Evolutionary conservation across 2,113 vertebrate genomes (phyloP), one percentile per base, ranked within the genome.

Genomic region (Lepus americanus): DNA sequence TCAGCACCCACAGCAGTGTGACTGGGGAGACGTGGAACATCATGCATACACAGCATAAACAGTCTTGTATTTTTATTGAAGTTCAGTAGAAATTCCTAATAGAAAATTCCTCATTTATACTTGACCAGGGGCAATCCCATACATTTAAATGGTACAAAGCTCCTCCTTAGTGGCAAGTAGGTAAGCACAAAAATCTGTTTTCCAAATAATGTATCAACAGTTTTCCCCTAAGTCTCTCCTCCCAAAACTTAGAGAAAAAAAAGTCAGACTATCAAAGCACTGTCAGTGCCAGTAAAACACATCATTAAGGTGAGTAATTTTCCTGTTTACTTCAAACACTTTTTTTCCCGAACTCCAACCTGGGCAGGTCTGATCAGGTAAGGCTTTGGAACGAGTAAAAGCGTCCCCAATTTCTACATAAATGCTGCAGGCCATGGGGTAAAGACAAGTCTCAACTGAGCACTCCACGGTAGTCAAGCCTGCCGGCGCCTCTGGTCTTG

Each of bases 401-500:
- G 98, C 98, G 96, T 99, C 99, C 99, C 97, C 98, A 98, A 96
- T 99, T 98, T 99, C 98, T 98, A 99, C 99, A 99, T 98, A 98
- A 98, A 98, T 94, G 99, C 99, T 99, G 99, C 99, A 98, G 99
- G 99, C 98, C 99, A 98, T 98, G 98, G 98, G 98, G 99, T 98
- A 97, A 97, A 99, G 98, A 98, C 99, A 99, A 99, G 99, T 99
- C 99, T 98, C 98, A 99, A 99, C 99, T 98, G 98, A 98, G 98
- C 98, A 97, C 98, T 97, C 96, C 98, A 98, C 99, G 98, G 99
- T 99, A 99, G 98, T 99, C 99, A 99, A 99, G 99, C 98, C 94
- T 97, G 98, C 97, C 98, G 99, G 99, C 99, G 99, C 99, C 99
- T 99, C 99, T 99, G 99, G 99, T 99, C 99, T 99, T 99, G 99